A percentile compares a stretch with the other conserved stretches of the same genome.
Conservation (phyloP, 2,113 vertebrate genomes). For the Felis chaus region DNA sequence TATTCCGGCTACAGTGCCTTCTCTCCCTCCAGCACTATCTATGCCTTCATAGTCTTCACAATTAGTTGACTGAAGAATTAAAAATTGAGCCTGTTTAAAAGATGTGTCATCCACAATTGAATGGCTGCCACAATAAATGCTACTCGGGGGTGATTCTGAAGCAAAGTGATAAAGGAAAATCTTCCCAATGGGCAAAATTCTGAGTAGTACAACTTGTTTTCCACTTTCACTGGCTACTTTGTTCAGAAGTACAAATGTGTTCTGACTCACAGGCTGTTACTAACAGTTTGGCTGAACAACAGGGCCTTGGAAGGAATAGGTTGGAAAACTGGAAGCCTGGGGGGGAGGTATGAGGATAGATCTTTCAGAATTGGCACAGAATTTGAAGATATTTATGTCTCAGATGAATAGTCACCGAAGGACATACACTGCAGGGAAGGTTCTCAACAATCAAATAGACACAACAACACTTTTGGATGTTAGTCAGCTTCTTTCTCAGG, state of each 20-base stretch:
- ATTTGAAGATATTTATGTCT: background rate
- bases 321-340: slow-evolving; percentile 43
- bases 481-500: background rate
- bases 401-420: background rate
- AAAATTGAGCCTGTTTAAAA: background rate
- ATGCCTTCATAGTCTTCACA: background rate
- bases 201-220: background rate
- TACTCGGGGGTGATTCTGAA: background rate
- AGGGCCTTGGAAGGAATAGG: background rate
- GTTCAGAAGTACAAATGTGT: background rate
- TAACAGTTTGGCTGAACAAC: slow-evolving; percentile 47
- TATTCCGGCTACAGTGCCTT: background rate
- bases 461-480: background rate
- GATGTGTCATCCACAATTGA: background rate
- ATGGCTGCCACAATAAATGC: background rate
- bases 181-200: background rate
- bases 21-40: background rate
- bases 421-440: background rate
- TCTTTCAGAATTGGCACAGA: background rate
- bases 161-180: background rate
- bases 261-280: slow-evolving; percentile 37
- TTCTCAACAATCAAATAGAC: background rate
- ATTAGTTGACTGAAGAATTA: background rate
- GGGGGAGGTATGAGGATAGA: background rate
- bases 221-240: slow-evolving; percentile 26